Percentiles rank a stretch among this genome's conserved stretches.
Conservation (phyloP, 1,140 invertebrate species). For the Drosophila erecta region DNA sequence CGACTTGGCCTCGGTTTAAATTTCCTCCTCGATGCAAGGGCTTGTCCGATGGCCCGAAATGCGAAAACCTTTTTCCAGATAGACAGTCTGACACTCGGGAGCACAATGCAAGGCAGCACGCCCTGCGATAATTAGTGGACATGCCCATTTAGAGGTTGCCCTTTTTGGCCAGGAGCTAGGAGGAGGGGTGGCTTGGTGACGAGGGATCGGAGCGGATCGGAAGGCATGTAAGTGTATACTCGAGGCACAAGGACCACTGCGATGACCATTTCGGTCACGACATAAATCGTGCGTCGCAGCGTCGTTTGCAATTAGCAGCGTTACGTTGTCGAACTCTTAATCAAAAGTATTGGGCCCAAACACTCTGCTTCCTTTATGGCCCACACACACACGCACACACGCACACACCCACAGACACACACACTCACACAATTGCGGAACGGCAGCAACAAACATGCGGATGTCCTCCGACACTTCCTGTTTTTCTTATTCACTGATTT, state of each 20-base stretch:
- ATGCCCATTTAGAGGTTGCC: slow-evolving; percentile 65
- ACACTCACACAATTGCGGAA: slow-evolving; percentile 25
- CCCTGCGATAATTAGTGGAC: slow-evolving; percentile 73
- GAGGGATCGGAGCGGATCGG: neutral
- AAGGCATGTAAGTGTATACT: neutral
- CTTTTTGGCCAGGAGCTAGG: slow-evolving; percentile 21
- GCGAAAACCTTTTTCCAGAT: slow-evolving; percentile 28
- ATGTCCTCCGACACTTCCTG: slow-evolving; percentile 84
- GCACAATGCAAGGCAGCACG: slow-evolving; percentile 41
- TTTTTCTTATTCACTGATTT: slow-evolving; percentile 85
- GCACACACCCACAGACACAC: neutral
- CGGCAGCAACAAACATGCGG: slow-evolving; percentile 71
- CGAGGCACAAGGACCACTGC: slow-evolving; percentile 13
- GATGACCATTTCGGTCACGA: slow-evolving; percentile 62
- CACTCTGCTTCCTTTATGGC: slow-evolving; percentile 67
- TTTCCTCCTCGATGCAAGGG: slow-evolving; percentile 9
- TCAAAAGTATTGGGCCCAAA: slow-evolving; percentile 78
- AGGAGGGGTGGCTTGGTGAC: neutral
- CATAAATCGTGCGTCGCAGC: slow-evolving; percentile 72
- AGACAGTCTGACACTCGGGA: slow-evolving; percentile 36
- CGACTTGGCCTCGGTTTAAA: slow-evolving; percentile 20
- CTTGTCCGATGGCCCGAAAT: slow-evolving; percentile 3
- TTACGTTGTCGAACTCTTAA: slow-evolving; percentile 78
- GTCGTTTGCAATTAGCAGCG: slow-evolving; percentile 80
- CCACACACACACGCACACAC: slow-evolving; percentile 20